A percentile compares a stretch with the other conserved stretches of the same genome.
phyloP scores from a whole-genome alignment of 1,140 invertebrate species.

The Asobara japonica region DNA sequence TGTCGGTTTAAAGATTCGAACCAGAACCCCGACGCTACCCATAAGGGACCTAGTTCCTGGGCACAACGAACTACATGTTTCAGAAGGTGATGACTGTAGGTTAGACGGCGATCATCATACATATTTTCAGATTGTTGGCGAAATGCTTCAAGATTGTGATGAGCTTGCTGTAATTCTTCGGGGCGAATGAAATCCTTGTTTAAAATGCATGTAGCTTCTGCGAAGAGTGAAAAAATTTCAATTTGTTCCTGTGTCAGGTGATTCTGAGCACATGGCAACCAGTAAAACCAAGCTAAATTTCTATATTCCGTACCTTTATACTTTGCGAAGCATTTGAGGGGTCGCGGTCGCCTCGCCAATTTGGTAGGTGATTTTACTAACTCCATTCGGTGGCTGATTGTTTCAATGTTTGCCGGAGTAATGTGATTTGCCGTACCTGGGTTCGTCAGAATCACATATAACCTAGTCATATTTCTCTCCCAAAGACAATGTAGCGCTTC shows the following conservation, averaged over 20 bases:
- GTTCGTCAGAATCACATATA: not conserved
- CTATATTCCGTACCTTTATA: not conserved
- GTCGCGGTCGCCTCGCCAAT: not conserved
- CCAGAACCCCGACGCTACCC: not conserved
- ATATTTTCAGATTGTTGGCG: not conserved
- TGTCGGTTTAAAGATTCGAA: not conserved
- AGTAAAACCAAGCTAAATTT: not conserved
- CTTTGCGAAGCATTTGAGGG: not conserved
- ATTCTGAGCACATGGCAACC: not conserved
- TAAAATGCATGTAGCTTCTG: not conserved
- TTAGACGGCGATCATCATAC: not conserved
- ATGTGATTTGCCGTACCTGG: not conserved
- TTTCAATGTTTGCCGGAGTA: not conserved
- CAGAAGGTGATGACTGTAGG: not conserved
- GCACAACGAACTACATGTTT: not conserved
- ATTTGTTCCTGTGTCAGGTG: not conserved
- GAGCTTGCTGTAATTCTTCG: not conserved
- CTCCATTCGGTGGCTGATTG: not conserved
- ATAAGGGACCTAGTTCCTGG: not conserved
- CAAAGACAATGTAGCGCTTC: not conserved
- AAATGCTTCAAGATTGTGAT: not conserved
- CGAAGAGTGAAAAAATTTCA: not conserved
- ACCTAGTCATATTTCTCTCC: not conserved
- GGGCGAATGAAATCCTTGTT: not conserved
- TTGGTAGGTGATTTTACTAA: not conserved